Conservation (phyloP, 2,113 vertebrate genomes). For the Lathamus discolor region DNA sequence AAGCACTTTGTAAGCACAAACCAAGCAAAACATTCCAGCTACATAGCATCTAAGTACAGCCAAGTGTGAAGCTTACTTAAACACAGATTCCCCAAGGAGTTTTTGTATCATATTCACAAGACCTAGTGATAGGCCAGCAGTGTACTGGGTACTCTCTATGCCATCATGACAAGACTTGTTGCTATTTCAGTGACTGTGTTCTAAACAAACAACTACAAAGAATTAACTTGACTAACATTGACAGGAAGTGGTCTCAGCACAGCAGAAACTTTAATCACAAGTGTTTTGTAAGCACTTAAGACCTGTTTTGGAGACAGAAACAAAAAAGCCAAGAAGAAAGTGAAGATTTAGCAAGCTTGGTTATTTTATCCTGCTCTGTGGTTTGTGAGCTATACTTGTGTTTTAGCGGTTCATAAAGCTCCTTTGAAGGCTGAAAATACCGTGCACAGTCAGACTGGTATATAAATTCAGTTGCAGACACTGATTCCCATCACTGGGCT, state of each 20-base stretch:
- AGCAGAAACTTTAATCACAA: neutral
- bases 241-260: neutral
- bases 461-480: neutral
- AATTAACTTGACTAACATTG: neutral
- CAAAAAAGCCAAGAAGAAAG: neutral
- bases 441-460: neutral
- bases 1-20: neutral
- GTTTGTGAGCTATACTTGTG: fast-evolving
- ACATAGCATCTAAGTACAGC: neutral
- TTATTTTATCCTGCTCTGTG: neutral
- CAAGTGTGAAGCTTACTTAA: neutral
- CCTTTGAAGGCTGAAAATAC: neutral
- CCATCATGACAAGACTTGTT: neutral
- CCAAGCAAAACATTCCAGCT: fast-evolving
- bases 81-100: neutral
- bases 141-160: fast-evolving
- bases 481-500: neutral
- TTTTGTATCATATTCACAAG: neutral
- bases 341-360: neutral
- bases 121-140: neutral
- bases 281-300: neutral
- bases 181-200: neutral
- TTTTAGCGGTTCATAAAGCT: neutral
- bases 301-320: neutral
- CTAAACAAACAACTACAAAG: neutral